Conservation (phyloP, 2,113 vertebrate species). For the Mungos mungo region DNA sequence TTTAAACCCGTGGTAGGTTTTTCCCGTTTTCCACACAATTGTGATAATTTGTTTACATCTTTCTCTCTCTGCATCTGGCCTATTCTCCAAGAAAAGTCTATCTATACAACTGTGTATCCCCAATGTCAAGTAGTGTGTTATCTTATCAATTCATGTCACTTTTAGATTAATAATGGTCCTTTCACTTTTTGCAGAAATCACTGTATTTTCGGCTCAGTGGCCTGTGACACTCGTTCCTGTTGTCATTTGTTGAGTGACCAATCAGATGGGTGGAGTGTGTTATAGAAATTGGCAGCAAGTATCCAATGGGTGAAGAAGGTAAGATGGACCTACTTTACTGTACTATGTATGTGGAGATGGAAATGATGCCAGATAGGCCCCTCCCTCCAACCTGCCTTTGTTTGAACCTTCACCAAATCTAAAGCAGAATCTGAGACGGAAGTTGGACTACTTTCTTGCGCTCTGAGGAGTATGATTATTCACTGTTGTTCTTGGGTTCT, state of each 20-base stretch:
- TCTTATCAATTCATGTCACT: neutral
- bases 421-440: neutral
- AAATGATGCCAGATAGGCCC: too few species aligned
- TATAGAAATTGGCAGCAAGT: constrained; percentile 84
- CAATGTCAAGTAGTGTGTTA: neutral
- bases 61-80: neutral
- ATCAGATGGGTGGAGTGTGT: constrained; percentile 82
- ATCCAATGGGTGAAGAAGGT: constrained; percentile 89
- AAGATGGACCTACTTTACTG: constrained; percentile 15
- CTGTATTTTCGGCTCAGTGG: constrained; percentile 59
- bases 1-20: neutral
- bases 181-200: constrained; percentile 75
- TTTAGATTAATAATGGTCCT: constrained; percentile 53
- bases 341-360: neutral
- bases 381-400: neutral
- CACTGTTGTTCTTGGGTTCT: neutral
- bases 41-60: neutral
- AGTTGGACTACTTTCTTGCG: neutral
- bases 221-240: neutral
- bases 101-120: neutral
- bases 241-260: constrained; percentile 41
- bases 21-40: neutral
- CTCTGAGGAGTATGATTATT: neutral
- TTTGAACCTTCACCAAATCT: neutral
- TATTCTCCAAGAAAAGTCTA: neutral